Percentiles rank a stretch among this genome's conserved stretches.
phyloP scores from a whole-genome alignment of 2,797 vertebrate species.

The Toxotes lorentzi region DNA sequence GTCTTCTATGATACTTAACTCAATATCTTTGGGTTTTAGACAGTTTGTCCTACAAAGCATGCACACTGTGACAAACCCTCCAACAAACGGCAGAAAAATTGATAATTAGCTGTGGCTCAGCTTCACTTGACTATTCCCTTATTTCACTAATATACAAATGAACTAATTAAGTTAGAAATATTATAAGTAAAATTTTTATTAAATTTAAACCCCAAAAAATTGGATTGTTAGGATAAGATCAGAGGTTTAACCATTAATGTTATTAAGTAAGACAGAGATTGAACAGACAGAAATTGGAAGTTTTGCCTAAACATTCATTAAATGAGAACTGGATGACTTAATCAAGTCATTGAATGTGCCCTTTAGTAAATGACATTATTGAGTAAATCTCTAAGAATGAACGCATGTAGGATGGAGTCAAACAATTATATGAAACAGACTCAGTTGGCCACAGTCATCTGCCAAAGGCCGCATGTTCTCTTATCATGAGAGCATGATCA shows the following conservation, averaged over 20 bases:
- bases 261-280: not conserved
- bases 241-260: not conserved
- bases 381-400: constrained; percentile 33
- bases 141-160: not conserved
- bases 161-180: not conserved
- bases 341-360: constrained; percentile 50
- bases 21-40: not conserved
- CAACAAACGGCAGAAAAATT: too few relatives aligned
- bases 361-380: constrained; percentile 57
- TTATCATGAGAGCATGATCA: constrained; percentile 51
- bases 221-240: constrained; percentile 1
- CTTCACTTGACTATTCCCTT: not conserved
- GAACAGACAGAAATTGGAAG: not conserved
- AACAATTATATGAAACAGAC: constrained; percentile 49
- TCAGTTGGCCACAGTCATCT: constrained; percentile 39
- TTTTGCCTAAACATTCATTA: constrained; percentile 21
- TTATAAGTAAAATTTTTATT: not conserved
- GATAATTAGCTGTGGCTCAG: not conserved
- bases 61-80: not conserved
- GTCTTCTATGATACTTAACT: not conserved
- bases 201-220: not conserved
- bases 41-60: too few relatives aligned
- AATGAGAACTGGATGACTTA: constrained; percentile 32
- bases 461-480: constrained; percentile 40
- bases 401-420: constrained; percentile 26